Evolutionary conservation across 2,797 vertebrate species (phyloP).

Genomic region (Sciurus vulgaris): DNA sequence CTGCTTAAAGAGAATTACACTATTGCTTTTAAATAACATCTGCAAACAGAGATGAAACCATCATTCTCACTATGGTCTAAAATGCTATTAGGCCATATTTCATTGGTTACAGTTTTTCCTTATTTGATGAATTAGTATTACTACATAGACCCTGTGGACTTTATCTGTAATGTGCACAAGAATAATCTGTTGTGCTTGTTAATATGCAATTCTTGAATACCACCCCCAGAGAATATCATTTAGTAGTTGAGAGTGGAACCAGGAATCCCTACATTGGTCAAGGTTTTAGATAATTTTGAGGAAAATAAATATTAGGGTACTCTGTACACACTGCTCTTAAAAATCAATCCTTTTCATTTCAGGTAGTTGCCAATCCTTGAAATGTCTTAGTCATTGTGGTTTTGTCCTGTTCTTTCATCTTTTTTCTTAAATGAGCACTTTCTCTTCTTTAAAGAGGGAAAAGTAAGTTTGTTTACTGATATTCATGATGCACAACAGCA

Average conservation of each 20-base stretch:
- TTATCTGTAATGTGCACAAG: slow-evolving; percentile 51
- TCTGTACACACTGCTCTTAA: not conserved
- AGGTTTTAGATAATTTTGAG: slow-evolving; percentile 20
- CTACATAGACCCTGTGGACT: slow-evolving; percentile 55
- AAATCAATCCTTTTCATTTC: not conserved
- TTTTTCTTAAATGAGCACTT: not conserved
- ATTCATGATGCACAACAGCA: not conserved
- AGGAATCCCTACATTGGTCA: slow-evolving; percentile 11
- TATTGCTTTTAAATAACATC: slow-evolving; percentile 67
- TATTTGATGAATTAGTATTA: slow-evolving; percentile 72
- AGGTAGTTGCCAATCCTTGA: not conserved
- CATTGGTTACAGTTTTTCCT: slow-evolving; percentile 61
- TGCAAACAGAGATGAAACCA: slow-evolving; percentile 49
- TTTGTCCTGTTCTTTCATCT: not conserved
- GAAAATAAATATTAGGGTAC: not conserved
- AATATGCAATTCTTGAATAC: slow-evolving; percentile 60
- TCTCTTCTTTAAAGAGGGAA: not conserved
- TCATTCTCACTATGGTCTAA: slow-evolving; percentile 53
- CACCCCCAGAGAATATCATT: slow-evolving; percentile 43
- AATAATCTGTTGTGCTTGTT: slow-evolving; percentile 60
- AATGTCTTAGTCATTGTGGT: not conserved
- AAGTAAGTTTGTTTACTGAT: not conserved
- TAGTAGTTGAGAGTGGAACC: slow-evolving; percentile 8
- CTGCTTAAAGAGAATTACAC: slow-evolving; percentile 60
- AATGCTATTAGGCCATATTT: slow-evolving; percentile 66